Evolutionary conservation across 1,140 invertebrate genomes (phyloP), one percentile per base, ranked within the genome.

Genomic region (Psix sp.): DNA sequence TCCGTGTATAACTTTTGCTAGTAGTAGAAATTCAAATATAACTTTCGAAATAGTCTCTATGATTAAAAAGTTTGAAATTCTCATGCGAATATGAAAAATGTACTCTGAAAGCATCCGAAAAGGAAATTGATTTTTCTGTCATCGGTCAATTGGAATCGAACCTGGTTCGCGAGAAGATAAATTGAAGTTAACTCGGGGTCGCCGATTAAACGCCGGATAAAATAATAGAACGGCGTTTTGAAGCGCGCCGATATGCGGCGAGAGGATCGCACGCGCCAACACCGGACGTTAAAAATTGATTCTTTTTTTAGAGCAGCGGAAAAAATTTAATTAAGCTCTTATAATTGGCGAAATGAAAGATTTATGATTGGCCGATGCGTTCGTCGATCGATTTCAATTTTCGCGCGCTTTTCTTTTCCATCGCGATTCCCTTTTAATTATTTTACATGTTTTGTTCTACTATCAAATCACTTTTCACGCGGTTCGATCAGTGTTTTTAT

Each of bases 321-420:
- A 66, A 48, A 57, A 70, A 60, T 54, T 70, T 54, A 70, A 60
- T 70, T 70, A 49, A 60, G 31, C 20, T 40, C 13, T 42, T 57
- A 48, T 62, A 59, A 70, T 62, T 59, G 57, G 16, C 11, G 20
- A 42, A 62, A 70, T 70, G 42, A 62, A 62, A 70, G 56, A 70
- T 56, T 62, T 70, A 70, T 57, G 54, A 60, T 70, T 60, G 49
- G 31, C 31, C 13, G 9, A 7, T 17, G 11, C 6, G 2, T 26
- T 6, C 14, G 14, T 13, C 1, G 20, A 33, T 57, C 36, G 18
- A 46, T 66, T 57, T 38, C 43, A 49, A 56, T 33, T 35, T 4
- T 18, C 24, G 13, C 15, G 16, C 10, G 29, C 33, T 54, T 10
- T 21, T 36, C 17, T 4, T 29, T 45, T 20, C 0, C 14, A 17